A percentile compares a stretch with the other conserved stretches of the same genome.
phyloP scores from a whole-genome alignment of 2,113 vertebrate species.

The Siniperca chuatsi region DNA sequence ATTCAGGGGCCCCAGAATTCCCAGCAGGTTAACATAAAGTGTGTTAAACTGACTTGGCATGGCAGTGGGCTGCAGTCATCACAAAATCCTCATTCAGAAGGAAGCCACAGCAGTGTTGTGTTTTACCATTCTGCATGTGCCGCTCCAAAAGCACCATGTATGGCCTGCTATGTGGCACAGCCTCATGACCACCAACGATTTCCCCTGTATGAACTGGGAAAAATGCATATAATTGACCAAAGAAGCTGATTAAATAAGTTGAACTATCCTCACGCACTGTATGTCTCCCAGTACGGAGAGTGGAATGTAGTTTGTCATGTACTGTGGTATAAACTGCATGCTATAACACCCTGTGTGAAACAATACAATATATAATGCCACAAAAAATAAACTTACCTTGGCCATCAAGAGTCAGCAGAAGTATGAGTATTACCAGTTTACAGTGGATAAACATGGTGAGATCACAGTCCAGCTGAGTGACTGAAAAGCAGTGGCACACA shows the following conservation, averaged over 20 bases:
- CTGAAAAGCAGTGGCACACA: background rate
- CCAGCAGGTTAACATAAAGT: background rate
- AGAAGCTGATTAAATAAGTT: background rate
- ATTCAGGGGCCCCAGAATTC: background rate
- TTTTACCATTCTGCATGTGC: accelerated
- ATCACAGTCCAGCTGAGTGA: conserved; percentile 5
- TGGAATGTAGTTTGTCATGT: background rate
- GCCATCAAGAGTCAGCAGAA: conserved; percentile 36
- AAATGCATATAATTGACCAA: background rate
- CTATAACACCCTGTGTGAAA: background rate
- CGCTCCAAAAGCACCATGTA: conserved; percentile 66
- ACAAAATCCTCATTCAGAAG: conserved; percentile 76
- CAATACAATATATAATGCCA: background rate
- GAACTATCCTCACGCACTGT: background rate
- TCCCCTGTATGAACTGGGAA: conserved; percentile 17
- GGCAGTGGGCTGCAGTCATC: conserved; percentile 79
- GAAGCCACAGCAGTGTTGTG: conserved; percentile 59
- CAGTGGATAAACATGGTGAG: conserved; percentile 50
- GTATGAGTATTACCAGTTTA: conserved; percentile 14
- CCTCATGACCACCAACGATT: conserved; percentile 58
- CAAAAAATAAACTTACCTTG: conserved; percentile 66
- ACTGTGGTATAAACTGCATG: background rate
- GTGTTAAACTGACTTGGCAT: conserved; percentile 44
- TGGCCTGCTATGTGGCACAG: conserved; percentile 58
- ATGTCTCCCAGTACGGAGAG: background rate